phyloP scores from a whole-genome alignment of 2,797 vertebrate genomes.

The Myotis myotis region DNA sequence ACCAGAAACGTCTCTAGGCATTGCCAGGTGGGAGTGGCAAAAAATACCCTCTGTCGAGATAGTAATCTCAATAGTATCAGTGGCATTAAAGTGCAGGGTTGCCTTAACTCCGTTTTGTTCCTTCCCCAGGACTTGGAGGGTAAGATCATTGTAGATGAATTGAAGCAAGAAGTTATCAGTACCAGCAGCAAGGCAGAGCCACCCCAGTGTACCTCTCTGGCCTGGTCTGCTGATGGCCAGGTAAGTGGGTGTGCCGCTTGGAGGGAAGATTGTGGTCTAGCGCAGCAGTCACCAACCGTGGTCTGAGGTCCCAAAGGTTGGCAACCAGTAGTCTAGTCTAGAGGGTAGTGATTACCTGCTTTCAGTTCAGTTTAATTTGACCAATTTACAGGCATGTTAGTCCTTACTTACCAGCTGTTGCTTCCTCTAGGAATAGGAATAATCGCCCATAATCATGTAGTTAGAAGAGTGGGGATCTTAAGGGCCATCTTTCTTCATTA shows the following conservation, averaged over 20 bases:
- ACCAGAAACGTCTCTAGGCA: neutral
- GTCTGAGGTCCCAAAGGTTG: too few relatives aligned
- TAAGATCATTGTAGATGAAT: slow-evolving; percentile 96
- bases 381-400: neutral
- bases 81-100: neutral
- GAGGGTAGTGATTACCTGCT: neutral
- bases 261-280: neutral
- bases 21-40: neutral
- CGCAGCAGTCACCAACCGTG: too few relatives aligned
- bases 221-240: slow-evolving; percentile 98
- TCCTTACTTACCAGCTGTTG: neutral
- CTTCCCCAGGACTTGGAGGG: slow-evolving; percentile 93
- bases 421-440: neutral
- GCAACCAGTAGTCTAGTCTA: too few relatives aligned
- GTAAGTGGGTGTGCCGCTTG: slow-evolving; percentile 78
- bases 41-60: neutral
- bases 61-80: too few relatives aligned
- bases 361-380: neutral
- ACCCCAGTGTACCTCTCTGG: slow-evolving; percentile 94
- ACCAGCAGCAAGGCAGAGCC: slow-evolving; percentile 97
- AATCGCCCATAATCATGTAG: neutral
- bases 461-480: neutral
- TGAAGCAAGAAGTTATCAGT: slow-evolving; percentile 98
- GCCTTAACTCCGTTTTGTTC: neutral
- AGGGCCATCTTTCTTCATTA: neutral